Evolutionary conservation across 1,140 invertebrate genomes (phyloP), one percentile per base, ranked within the genome.

Genomic region (Schlechtendalia chinensis): DNA sequence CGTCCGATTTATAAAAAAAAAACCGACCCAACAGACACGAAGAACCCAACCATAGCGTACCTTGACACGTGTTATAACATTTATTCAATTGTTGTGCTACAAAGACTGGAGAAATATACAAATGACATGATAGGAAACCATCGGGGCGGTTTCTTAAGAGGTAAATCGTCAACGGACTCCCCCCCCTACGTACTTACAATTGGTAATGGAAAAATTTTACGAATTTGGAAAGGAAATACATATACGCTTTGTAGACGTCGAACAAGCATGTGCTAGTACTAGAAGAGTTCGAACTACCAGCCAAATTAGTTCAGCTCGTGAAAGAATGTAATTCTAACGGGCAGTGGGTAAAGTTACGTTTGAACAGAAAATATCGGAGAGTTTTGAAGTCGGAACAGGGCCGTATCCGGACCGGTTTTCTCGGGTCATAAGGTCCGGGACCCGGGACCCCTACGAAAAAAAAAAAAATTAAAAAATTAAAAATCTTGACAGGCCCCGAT

Each of bases 211-310:
- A 54, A 81, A 81, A 67, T 81, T 75, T 65, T 82, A 75, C n/a
- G n/a, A n/a, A n/a, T n/a, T n/a, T n/a, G n/a, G n/a, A n/a, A n/a
- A n/a, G n/a, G n/a, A n/a, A n/a, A 61, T 88, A 67, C 91, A 92
- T 8, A 88, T 85, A 32, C 8, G 81, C 17, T 82, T 81, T n/a
- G 81, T 82, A 1, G 82, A 82, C 47, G 81, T 82, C 56, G 45
- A 69, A 29, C 81, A 82, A 65, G 80, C 82, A 19, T 54, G 19
- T 54, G 82, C 81, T 71, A 81, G 80, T n/a, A 61, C 81, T 17
- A 22, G 59, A 11, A 72, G 82, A 75, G 24, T 81, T 72, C n/a
- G 69, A 69, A 65, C 29, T 82, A 3, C 82, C 82, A 50, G 61
- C 24, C 29, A 81, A 82, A 65, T 54, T 82, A 22, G 67, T 71